These are phyloP conservation scores for Heliconius himera DNA, from an alignment of 1,140 invertebrate species.

Conservation along the genomic window DNA sequence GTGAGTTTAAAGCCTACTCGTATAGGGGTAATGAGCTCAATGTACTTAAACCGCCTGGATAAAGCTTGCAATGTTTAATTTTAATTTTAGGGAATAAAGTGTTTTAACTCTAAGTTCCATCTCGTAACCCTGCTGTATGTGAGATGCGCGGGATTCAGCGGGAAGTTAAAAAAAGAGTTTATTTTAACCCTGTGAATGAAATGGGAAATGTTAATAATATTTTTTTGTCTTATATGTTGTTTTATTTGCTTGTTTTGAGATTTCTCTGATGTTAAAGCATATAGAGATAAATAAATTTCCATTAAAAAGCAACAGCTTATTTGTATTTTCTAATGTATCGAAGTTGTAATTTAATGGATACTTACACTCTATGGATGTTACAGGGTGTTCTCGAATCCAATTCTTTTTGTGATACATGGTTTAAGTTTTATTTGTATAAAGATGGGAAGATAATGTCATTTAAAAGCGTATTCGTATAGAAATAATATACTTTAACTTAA, in stretches of 20 bases:
- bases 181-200: background rate
- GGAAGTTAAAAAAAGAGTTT: background rate
- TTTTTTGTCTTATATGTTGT: too few relatives aligned
- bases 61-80: background rate
- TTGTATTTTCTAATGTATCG: too few relatives aligned
- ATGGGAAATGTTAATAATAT: too few relatives aligned
- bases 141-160: background rate
- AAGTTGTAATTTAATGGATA: too few relatives aligned
- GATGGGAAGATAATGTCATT: slow-evolving; percentile 83
- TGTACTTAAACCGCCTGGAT: slow-evolving; percentile 49
- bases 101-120: background rate
- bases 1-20: slow-evolving; percentile 80
- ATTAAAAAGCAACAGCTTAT: too few relatives aligned
- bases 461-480: slow-evolving; percentile 73
- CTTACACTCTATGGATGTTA: slow-evolving; percentile 81
- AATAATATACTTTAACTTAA: slow-evolving; percentile 39
- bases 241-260: background rate
- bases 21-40: slow-evolving; percentile 64
- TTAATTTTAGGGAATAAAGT: background rate
- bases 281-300: too few relatives aligned
- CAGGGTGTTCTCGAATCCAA: slow-evolving; percentile 83
- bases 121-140: background rate
- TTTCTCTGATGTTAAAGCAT: too few relatives aligned
- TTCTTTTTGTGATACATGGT: slow-evolving; percentile 84
- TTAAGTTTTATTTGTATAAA: slow-evolving; percentile 85